A percentile compares a stretch with the other conserved stretches of the same genome.
Conservation (phyloP, 2,797 vertebrate species). For the Cetoscarus ocellatus region DNA sequence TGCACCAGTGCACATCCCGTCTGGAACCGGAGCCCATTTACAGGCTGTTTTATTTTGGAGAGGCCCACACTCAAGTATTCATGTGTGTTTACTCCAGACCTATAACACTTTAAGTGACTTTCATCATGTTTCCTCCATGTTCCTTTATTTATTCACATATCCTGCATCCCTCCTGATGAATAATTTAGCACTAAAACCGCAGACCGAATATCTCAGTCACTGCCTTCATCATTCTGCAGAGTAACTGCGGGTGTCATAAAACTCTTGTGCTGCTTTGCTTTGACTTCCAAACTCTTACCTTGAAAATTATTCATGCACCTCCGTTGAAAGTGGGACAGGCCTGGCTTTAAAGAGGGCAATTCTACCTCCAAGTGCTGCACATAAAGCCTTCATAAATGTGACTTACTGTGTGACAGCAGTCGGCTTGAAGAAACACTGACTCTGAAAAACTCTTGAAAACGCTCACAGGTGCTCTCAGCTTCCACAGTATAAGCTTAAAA, state of each 20-base stretch:
- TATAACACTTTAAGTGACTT: constrained; percentile 7
- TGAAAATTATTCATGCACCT: constrained; percentile 46
- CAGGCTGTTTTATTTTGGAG: background rate
- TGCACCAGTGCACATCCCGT: constrained; percentile 1
- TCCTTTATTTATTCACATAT: constrained; percentile 12
- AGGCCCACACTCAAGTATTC: background rate
- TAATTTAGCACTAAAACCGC: constrained; percentile 1
- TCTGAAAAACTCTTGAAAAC: background rate
- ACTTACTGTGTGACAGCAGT: constrained; percentile 25
- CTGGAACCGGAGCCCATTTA: background rate
- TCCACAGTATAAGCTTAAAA: constrained; percentile 1
- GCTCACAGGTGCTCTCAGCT: constrained; percentile 7
- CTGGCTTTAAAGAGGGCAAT: constrained; percentile 61
- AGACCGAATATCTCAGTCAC: background rate
- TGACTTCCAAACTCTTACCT: constrained; percentile 38
- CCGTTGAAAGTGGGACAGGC: constrained; percentile 54
- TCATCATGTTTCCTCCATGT: background rate
- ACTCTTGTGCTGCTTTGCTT: constrained; percentile 15
- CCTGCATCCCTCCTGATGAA: constrained; percentile 1
- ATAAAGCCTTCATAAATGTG: constrained; percentile 54
- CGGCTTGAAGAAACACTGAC: constrained; percentile 5
- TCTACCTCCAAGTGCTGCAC: constrained; percentile 46
- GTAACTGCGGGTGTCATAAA: constrained; percentile 28
- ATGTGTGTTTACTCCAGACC: background rate
- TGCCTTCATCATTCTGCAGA: constrained; percentile 10